phyloP scores from a whole-genome alignment of 2,113 vertebrate species.

The Lathamus discolor region DNA sequence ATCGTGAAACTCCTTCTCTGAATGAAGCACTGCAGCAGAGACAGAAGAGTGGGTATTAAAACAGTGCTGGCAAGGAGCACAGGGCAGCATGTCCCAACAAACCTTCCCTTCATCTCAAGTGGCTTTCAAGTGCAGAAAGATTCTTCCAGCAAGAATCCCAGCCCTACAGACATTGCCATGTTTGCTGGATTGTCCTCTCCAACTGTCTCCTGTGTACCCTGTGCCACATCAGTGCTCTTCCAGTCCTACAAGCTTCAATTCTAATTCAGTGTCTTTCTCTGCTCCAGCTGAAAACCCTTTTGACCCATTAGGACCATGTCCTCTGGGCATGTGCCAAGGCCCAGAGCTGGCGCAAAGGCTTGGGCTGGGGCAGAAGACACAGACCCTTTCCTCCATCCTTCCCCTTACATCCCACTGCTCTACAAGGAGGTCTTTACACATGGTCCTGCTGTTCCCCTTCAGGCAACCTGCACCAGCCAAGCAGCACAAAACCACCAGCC shows the following conservation, averaged over 20 bases:
- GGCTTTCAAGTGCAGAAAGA: background rate
- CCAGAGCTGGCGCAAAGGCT: background rate
- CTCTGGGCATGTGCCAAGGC: background rate
- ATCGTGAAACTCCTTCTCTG: slow-evolving; percentile 87
- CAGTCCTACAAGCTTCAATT: background rate
- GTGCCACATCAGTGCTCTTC: background rate
- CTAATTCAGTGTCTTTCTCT: background rate
- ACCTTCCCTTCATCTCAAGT: background rate
- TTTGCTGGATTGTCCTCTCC: background rate
- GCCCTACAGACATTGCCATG: background rate
- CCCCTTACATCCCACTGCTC: background rate
- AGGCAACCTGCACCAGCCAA: background rate
- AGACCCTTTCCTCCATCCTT: background rate
- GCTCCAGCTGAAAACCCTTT: background rate
- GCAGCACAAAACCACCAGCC: background rate
- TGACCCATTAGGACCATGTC: background rate
- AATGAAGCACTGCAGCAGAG: slow-evolving; percentile 78
- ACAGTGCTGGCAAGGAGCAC: background rate
- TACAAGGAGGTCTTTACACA: background rate
- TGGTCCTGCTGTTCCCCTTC: background rate
- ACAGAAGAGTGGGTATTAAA: background rate
- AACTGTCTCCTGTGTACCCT: background rate
- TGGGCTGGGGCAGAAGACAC: background rate
- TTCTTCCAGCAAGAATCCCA: background rate
- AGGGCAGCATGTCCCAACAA: background rate